Evolutionary conservation across 2,888 invertebrate species (phyloP).

Genomic region (Caradrina clavipalpis): DNA sequence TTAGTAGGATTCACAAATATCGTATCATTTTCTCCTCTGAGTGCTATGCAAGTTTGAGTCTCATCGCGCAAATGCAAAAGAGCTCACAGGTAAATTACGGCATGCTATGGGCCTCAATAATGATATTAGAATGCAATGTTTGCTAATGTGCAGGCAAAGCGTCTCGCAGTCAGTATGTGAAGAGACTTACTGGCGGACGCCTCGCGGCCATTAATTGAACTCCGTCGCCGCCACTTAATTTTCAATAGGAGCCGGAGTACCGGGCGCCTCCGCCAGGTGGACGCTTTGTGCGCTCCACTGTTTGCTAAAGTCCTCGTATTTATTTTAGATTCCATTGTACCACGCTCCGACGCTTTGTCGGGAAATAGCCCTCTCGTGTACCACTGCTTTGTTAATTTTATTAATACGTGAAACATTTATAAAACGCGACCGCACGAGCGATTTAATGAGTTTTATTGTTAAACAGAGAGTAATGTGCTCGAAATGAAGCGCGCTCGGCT

Average conservation of each 20-base stretch:
- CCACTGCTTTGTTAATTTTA: conserved; percentile 90
- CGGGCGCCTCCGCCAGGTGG: conserved; percentile 80
- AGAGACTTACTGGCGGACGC: conserved; percentile 69
- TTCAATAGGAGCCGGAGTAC: conserved; percentile 76
- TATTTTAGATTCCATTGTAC: conserved; percentile 90
- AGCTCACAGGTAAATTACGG: conserved; percentile 20
- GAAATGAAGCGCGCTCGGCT: conserved; percentile 81
- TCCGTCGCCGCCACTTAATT: conserved; percentile 84
- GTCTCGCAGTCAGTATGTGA: conserved; percentile 48
- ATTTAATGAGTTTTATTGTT: conserved; percentile 91
- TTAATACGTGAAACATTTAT: conserved; percentile 91
- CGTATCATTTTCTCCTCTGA: neutral
- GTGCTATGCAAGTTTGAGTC: too few species aligned
- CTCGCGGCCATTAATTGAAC: conserved; percentile 82
- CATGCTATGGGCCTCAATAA: conserved; percentile 26
- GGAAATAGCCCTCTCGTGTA: conserved; percentile 86
- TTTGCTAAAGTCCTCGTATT: conserved; percentile 90
- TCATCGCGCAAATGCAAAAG: conserved; percentile 1
- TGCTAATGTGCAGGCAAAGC: conserved; percentile 43
- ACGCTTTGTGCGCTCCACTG: conserved; percentile 85
- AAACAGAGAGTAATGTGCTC: conserved; percentile 85
- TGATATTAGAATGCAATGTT: conserved; percentile 43
- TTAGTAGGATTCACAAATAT: too few species aligned
- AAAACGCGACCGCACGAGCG: conserved; percentile 87
- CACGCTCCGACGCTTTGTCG: conserved; percentile 87